Base-by-base conservation (phyloP, 2,888 invertebrate species). In the Aleiodes testaceus region DNA sequence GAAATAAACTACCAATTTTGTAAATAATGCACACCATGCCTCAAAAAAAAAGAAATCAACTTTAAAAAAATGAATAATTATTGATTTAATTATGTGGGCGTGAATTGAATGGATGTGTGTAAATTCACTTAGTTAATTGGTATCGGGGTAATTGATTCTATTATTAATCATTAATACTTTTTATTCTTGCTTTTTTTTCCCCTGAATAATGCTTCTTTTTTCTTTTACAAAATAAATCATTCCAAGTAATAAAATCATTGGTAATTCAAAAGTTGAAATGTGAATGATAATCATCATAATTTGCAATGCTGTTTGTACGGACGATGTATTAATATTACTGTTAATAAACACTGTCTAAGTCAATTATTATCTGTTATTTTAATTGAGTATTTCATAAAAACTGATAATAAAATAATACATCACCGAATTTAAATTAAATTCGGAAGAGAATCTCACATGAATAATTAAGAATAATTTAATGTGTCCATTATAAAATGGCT, bases 401-500 rank as follows among this genome's bases (percentile, higher is more conserved):
- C 18, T 22, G 47, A 47, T 2, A 45, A 11, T 30, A 36, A 14
- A 20, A 69, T 65, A 50, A 68, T 59, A 44, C 6, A 36, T 36
- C 36, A 3, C 11, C 9, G 36, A 36, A 36, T 36, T 36, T 36
- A 36, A 63, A n/a, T n/a, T 69, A 53, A 53, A 36, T 65, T 68
- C 44, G 18, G 9, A 36, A 3, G 42, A 59, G 9, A 55, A 36
- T 36, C 11, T 11, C 9, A 36, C 36, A 11, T 36, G 11, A 50
- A 26, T 67, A 74, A 66, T 30, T 59, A 64, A 22, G 61, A 47
- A 36, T n/a, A 20, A 16, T 22, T 72, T 36, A 59, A 18, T 59
- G 68, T 72, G 69, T 84, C 86, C 86, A 86, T 86, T 86, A 85
- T 84, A 86, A 87, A 87, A 86, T 86, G 87, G 86, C 84, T 87